phyloP scores from a whole-genome alignment of 2,888 invertebrate species.

The Eupithecia dodoneata region DNA sequence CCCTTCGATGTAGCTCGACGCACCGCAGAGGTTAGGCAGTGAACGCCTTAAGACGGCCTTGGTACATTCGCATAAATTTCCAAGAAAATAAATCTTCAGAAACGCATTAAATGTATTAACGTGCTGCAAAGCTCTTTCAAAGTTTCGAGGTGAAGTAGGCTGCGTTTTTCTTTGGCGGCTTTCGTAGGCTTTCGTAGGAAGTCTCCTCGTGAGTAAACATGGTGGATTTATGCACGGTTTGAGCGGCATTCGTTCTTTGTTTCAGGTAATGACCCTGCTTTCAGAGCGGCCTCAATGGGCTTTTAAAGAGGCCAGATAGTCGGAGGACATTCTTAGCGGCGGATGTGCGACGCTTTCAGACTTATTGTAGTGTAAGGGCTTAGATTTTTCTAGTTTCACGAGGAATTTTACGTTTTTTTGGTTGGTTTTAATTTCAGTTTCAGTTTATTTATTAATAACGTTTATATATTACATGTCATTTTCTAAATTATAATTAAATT shows the following conservation, averaged over 20 bases:
- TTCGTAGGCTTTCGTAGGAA: constrained; percentile 59
- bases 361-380: constrained; percentile 29
- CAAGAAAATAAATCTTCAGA: constrained; percentile 21
- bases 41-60: background rate
- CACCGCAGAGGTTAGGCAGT: background rate
- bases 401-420: background rate
- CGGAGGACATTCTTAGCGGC: constrained; percentile 36
- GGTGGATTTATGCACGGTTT: constrained; percentile 80
- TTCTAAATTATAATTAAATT: too few species aligned
- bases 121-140: constrained; percentile 66
- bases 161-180: constrained; percentile 77
- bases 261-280: constrained; percentile 83
- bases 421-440: background rate
- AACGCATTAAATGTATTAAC: constrained; percentile 58
- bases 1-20: background rate
- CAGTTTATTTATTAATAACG: too few species aligned
- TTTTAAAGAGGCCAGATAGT: constrained; percentile 71
- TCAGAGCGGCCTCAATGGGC: constrained; percentile 79
- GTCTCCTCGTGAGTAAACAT: constrained; percentile 77
- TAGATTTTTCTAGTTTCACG: constrained; percentile 1
- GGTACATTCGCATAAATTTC: background rate
- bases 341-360: constrained; percentile 35
- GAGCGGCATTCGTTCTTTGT: constrained; percentile 81
- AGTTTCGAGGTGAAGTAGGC: constrained; percentile 68
- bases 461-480: too few species aligned